Evolutionary conservation across 2,888 invertebrate species (phyloP), one percentile per base, ranked within the genome.

Genomic region (Phyllotreta cruciferae): DNA sequence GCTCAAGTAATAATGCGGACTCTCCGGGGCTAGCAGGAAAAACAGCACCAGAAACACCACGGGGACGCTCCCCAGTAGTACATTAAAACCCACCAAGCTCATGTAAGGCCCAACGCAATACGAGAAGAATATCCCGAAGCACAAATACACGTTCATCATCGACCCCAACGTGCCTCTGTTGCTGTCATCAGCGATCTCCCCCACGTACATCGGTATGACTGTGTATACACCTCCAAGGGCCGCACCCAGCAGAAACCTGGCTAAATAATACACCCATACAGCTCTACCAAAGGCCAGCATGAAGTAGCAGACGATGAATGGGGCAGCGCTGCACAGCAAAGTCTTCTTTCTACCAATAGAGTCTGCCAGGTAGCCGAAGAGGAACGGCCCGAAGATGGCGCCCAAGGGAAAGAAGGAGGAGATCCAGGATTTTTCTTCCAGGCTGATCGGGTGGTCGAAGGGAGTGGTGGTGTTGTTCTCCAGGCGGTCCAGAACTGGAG

Each of bases 161-260:
- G 94, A 90, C 0, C 94, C 94, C 0, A 94, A 82, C 0, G 91
- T 88, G 0, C 95, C 95, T 68, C 96, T 84, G 9, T 89, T 86
- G 14, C 90, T 88, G 63, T 90, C 88, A 83, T 92, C 89, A 3
- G 93, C 87, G 50, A 94, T 90, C 81, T 96, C 95, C 47, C 92
- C 92, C 63, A 93, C 87, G 81, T 95, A 96, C 86, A 94, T 91
- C 0, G 95, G 94, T 0, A 89, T 86, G 0, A 89, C 87, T 0
- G 90, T 88, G 81, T 89, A 90, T n/a, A 88, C 82, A 74, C 89
- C 87, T 0, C 91, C 90, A 0, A 88, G 85, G 0, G 86, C 87
- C 0, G 89, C 73, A 47, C 92, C 92, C 79, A 85, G 86, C 61
- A 84, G 80, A 70, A 85, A 83, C 62, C 85, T 83, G 56, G 86